Evolutionary conservation across 2,888 invertebrate species (phyloP).

Genomic region (Zeuzera pyrina): DNA sequence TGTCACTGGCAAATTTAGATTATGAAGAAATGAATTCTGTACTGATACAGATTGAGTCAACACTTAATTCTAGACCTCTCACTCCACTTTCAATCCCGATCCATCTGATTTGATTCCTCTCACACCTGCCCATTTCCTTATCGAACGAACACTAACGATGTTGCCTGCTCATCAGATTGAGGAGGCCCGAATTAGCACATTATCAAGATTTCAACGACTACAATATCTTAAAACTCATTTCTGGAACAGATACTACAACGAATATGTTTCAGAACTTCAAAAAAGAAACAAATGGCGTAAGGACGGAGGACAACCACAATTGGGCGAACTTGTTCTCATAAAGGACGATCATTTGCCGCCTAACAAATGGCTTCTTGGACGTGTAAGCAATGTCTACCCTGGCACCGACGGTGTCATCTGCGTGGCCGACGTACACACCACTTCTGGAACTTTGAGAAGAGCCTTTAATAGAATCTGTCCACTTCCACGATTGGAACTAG

Average conservation of each 20-base stretch:
- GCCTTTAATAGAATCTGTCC: slow-evolving; percentile 2
- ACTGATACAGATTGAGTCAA: slow-evolving; percentile 3
- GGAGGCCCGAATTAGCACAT: too few species aligned
- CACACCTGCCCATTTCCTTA: too few species aligned
- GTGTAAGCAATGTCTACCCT: too few species aligned
- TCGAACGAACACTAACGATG: too few species aligned
- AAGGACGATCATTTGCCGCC: too few species aligned
- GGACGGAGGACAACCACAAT: too few species aligned
- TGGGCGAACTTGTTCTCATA: too few species aligned
- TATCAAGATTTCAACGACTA: too few species aligned
- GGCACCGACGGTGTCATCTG: slow-evolving; percentile 15
- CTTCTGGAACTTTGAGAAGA: slow-evolving; percentile 10
- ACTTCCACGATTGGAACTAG: too few species aligned
- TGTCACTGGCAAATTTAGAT: slow-evolving; percentile 2
- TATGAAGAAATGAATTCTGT: slow-evolving; percentile 5
- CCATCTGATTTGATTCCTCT: slow-evolving; percentile 13
- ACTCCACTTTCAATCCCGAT: slow-evolving; percentile 4
- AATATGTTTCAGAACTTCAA: slow-evolving; percentile 18
- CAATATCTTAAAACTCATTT: too few species aligned
- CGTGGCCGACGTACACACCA: slow-evolving; percentile 16
- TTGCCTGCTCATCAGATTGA: too few species aligned
- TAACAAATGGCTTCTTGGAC: too few species aligned
- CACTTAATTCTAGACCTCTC: slow-evolving; percentile 3
- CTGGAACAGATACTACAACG: slow-evolving; percentile 7
- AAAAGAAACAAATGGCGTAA: slow-evolving; percentile 15